Conservation (phyloP, 2,888 invertebrate genomes). For the Zygogramma bicolorata region DNA sequence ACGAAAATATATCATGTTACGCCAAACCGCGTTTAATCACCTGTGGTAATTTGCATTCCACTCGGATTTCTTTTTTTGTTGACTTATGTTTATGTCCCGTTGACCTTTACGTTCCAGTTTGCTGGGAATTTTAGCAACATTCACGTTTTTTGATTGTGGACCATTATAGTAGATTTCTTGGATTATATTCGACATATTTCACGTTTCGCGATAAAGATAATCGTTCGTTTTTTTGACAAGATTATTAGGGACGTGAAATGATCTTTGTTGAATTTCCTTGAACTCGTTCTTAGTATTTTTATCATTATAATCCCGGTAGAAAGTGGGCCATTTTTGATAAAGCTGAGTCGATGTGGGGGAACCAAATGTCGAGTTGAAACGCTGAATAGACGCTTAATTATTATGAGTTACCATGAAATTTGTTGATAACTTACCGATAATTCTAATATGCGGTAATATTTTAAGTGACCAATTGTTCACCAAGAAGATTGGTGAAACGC, state of each 20-base stretch:
- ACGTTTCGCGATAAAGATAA: not conserved
- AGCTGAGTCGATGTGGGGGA: too few species aligned
- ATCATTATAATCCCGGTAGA: too few species aligned
- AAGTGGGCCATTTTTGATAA: too few species aligned
- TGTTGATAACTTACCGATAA: too few species aligned
- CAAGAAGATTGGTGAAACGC: too few species aligned
- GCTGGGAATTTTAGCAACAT: not conserved
- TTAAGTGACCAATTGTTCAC: too few species aligned
- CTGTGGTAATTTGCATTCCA: not conserved
- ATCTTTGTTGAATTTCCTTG: too few species aligned
- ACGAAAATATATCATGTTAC: not conserved
- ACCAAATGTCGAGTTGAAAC: too few species aligned
- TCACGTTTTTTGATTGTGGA: not conserved
- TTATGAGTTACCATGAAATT: too few species aligned
- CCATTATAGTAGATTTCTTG: not conserved
- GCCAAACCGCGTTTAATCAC: not conserved
- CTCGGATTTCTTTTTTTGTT: not conserved
- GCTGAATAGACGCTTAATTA: too few species aligned
- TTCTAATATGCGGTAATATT: too few species aligned
- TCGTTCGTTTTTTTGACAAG: not conserved
- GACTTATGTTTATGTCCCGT: not conserved
- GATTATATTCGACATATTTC: not conserved
- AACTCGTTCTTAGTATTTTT: too few species aligned
- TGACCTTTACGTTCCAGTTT: not conserved
- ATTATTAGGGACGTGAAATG: not conserved